Base-by-base conservation (phyloP, 2,888 invertebrate genomes). In the Ptilodon capucinus region DNA sequence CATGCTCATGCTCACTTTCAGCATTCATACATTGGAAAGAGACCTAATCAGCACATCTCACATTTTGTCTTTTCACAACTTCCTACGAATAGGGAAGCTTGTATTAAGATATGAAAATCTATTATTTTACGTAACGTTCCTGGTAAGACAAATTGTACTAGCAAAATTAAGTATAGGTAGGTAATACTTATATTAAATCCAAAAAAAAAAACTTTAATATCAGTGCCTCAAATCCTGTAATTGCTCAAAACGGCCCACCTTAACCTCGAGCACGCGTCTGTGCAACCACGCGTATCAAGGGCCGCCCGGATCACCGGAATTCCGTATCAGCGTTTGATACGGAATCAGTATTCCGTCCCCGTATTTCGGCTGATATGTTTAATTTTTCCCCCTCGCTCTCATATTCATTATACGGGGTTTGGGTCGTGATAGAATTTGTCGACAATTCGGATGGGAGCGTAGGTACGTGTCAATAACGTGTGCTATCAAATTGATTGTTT, bases 341-440 rank as follows among this genome's bases (percentile, higher is more conserved):
- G 19, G 19, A 35, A 38, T 38, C 38, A 38, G 38, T 38, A 38
- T 38, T 38, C 38, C 38, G 4, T 38, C 38, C 38, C 19, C 38
- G 38, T 19, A 38, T 38, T 38, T 19, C 19, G 38, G 18, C 38
- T 18, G 19, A 38, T 38, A 38, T 38, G 16, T 38, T 19, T 38
- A 38, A 38, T 38, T 35, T 35, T 35, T 38, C 38, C 38, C 34
- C 17, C 19, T 38, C 19, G 38, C 19, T 13, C 38, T n/a, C 19
- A 19, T 19, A 19, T 38, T 38, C 38, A 38, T 38, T 38, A 38
- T 35, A 19, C 18, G 38, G 19, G 4, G 38, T 11, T 38, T 2
- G 19, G 19, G 17, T n/a, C 38, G 17, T 17, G 35, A 35, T 35
- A 35, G 17, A 35, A 35, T 35, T 35, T 35, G 35, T 35, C 35